These are phyloP conservation scores for Falco peregrinus DNA, from an alignment of 2,797 vertebrate species.

Conservation along the genomic window DNA sequence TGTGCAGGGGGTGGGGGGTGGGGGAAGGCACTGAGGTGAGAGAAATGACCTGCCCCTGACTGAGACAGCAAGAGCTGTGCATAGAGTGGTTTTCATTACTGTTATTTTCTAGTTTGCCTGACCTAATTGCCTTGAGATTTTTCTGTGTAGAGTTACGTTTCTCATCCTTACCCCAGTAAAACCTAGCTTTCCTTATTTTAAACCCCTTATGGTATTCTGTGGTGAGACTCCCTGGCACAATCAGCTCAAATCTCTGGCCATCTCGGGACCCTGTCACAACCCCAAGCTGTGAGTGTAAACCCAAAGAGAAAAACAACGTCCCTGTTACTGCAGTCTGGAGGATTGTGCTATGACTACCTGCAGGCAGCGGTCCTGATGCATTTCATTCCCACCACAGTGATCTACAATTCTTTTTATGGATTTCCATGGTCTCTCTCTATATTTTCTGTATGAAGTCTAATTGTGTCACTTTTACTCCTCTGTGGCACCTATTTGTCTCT, in stretches of 20 bases:
- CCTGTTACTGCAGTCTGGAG: neutral
- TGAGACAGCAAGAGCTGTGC: neutral
- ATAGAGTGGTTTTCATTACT: rapidly evolving
- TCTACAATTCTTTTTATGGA: neutral
- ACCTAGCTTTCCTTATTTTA: neutral
- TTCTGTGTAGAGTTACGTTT: neutral
- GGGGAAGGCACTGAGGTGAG: too few relatives aligned
- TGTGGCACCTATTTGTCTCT: neutral
- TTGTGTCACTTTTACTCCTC: neutral
- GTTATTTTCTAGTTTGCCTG: neutral
- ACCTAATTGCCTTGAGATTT: neutral
- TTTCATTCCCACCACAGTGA: neutral
- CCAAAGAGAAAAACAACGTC: neutral
- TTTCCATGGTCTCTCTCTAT: neutral
- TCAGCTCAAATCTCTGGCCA: neutral
- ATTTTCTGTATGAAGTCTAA: neutral
- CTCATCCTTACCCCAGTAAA: neutral
- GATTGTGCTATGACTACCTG: too few relatives aligned
- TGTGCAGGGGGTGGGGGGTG: too few relatives aligned
- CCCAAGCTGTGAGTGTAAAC: neutral
- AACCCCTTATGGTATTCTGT: neutral
- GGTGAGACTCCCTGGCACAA: neutral
- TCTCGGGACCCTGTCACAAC: neutral
- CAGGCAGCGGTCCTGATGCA: neutral
- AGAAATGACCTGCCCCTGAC: rapidly evolving